A percentile compares a stretch with the other conserved stretches of the same genome.
These are phyloP conservation scores for Diorhabda sublineata DNA, from an alignment of 1,140 invertebrate species.

Conservation along the genomic window DNA sequence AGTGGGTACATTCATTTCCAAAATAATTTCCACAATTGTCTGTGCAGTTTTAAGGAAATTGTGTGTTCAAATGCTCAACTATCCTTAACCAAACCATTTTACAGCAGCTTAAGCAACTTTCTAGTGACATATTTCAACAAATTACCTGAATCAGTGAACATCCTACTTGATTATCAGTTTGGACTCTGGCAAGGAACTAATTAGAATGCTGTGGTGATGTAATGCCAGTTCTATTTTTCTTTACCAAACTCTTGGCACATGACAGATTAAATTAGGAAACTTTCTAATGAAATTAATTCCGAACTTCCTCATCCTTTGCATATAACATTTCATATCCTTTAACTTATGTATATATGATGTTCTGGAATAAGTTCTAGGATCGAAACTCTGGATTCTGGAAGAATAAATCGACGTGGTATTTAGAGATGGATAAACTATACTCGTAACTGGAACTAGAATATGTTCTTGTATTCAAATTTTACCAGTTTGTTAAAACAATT, in stretches of 20 bases:
- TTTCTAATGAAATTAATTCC: slow-evolving; percentile 43
- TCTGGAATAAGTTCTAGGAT: slow-evolving; percentile 4
- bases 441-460: too few relatives aligned
- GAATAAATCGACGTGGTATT: too few relatives aligned
- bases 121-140: background rate
- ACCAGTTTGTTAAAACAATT: too few relatives aligned
- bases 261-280: slow-evolving; percentile 43
- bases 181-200: slow-evolving; percentile 11
- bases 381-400: too few relatives aligned
- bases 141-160: slow-evolving; percentile 2
- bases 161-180: slow-evolving; percentile 3
- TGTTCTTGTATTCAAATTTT: too few relatives aligned
- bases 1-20: too few relatives aligned
- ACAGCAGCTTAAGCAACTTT: background rate
- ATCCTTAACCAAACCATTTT: background rate
- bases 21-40: too few relatives aligned
- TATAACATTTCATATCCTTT: slow-evolving; percentile 40
- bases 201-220: slow-evolving; percentile 9
- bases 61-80: too few relatives aligned
- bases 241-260: slow-evolving; percentile 38
- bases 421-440: too few relatives aligned
- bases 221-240: slow-evolving; percentile 25
- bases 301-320: slow-evolving; percentile 41
- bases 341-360: slow-evolving; percentile 26
- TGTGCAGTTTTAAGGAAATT: too few relatives aligned